Evolutionary conservation across 2,113 vertebrate species (phyloP).

Genomic region (Sphaerodactylus townsendi): DNA sequence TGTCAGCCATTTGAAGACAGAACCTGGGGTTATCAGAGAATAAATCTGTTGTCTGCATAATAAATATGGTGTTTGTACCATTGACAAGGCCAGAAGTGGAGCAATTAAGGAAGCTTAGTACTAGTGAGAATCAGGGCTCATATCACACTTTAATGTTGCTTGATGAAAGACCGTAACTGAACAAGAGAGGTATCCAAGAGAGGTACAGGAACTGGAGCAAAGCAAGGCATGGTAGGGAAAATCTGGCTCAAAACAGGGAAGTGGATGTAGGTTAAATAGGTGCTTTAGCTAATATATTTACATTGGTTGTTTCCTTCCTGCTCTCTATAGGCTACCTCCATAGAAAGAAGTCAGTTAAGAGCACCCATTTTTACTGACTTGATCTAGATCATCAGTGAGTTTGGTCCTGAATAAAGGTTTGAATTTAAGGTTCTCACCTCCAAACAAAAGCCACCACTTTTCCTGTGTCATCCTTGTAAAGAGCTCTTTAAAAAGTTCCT

Average conservation of each 20-base stretch:
- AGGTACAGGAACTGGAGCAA: not conserved
- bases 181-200: not conserved
- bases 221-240: not conserved
- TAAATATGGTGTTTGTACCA: not conserved
- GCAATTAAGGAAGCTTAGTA: not conserved
- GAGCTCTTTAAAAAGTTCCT: not conserved
- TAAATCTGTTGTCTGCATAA: not conserved
- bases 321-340: not conserved
- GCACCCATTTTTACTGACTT: not conserved
- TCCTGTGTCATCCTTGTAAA: not conserved
- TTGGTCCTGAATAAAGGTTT: not conserved
- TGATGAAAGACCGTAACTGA: not conserved
- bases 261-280: not conserved
- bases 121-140: not conserved
- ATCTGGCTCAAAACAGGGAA: not conserved
- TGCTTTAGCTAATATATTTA: not conserved
- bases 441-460: not conserved
- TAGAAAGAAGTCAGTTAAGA: not conserved
- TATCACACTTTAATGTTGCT: not conserved
- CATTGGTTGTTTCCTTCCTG: not conserved
- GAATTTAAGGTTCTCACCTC: not conserved
- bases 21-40: not conserved
- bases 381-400: not conserved
- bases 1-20: not conserved
- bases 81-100: not conserved